Evolutionary conservation across 35 echinoderm and acorn worm genomes (phyloP).

Genomic region (Lytechinus pictus): DNA sequence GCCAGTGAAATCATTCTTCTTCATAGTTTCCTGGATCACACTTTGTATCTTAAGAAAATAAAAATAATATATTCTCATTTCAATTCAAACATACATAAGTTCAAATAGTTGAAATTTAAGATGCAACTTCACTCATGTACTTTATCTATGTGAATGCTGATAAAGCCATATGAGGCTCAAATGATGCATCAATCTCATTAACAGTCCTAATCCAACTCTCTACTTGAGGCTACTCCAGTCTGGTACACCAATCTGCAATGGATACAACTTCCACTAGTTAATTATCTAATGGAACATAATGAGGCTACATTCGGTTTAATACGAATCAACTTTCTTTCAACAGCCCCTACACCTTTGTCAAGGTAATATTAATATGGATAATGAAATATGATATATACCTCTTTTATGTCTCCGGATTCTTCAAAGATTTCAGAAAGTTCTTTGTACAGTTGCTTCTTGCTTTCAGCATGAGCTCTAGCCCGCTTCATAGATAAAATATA

Average conservation of each 20-base stretch:
- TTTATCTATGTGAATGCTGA: too few species aligned
- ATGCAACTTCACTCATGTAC: too few species aligned
- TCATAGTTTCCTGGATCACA: conserved; percentile 28
- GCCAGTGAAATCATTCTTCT: conserved; percentile 28
- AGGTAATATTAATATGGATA: not conserved
- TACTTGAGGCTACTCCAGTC: too few species aligned
- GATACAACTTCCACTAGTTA: too few species aligned
- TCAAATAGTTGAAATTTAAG: not conserved
- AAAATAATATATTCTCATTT: not conserved
- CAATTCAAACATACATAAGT: not conserved
- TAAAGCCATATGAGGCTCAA: too few species aligned
- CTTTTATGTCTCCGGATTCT: conserved; percentile 42
- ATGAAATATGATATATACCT: not conserved
- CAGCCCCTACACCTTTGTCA: too few species aligned
- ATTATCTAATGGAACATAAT: too few species aligned
- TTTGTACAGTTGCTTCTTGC: conserved; percentile 30
- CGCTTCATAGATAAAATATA: not conserved
- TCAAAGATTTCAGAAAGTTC: conserved; percentile 20
- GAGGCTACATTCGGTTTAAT: too few species aligned
- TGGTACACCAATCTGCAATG: too few species aligned
- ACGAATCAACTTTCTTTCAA: too few species aligned
- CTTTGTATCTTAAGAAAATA: conserved; percentile 6
- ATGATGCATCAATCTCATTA: too few species aligned
- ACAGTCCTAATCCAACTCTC: too few species aligned
- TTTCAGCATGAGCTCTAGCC: conserved; percentile 45